A percentile compares a stretch with the other conserved stretches of the same genome.
Conservation (phyloP, 2,113 vertebrate species). For the Amphiprion percula region DNA sequence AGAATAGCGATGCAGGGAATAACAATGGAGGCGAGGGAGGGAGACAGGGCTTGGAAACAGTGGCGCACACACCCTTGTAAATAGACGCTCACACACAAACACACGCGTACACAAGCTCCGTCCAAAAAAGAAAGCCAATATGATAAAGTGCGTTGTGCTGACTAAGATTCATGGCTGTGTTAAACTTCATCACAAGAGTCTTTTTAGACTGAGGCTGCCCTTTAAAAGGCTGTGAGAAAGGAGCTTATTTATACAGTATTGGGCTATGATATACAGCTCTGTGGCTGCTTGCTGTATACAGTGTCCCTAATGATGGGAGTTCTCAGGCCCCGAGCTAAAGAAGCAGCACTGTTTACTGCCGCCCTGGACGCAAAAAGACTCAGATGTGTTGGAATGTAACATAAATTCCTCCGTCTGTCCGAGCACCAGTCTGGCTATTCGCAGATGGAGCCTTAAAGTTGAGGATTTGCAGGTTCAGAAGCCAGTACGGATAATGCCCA, state of each 20-base stretch:
- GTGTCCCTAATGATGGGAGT: constrained; percentile 14
- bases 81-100: constrained; percentile 7
- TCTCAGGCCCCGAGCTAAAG: constrained; percentile 35
- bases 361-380: not conserved
- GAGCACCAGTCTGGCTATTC: not conserved
- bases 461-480: not conserved
- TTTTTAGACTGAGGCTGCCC: constrained; percentile 34
- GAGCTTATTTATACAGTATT: constrained; percentile 64
- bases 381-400: constrained; percentile 6
- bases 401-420: constrained; percentile 10
- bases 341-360: constrained; percentile 30
- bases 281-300: constrained; percentile 9
- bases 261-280: constrained; percentile 43
- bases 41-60: not conserved
- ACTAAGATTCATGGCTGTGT: constrained; percentile 20
- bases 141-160: constrained; percentile 49
- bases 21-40: constrained; percentile 53
- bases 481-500: no score
- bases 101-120: not conserved
- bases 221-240: constrained; percentile 50
- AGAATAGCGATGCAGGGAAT: constrained; percentile 42
- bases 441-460: not conserved
- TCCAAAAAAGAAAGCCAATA: constrained; percentile 22
- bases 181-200: constrained; percentile 46
- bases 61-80: constrained; percentile 28